Percentiles rank a stretch among this genome's conserved stretches.
phyloP scores from a whole-genome alignment of 2,113 vertebrate species.

The Riparia riparia region DNA sequence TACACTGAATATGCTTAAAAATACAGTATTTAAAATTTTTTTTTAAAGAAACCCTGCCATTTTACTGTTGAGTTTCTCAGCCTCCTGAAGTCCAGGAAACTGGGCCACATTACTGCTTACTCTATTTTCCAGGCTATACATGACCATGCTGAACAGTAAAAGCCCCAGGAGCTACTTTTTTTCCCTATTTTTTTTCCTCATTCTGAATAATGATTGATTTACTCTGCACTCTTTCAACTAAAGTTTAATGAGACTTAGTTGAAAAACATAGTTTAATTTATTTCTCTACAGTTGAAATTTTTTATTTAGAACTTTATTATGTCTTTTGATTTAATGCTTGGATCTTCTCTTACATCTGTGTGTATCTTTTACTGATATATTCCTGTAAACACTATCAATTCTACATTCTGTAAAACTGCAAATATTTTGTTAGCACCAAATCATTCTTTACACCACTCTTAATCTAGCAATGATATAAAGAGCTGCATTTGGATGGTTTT shows the following conservation, averaged over 20 bases:
- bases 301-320: neutral
- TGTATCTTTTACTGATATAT: neutral
- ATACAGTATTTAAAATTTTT: neutral
- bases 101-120: neutral
- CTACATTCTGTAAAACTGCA: neutral
- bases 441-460: neutral
- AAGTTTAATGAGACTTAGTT: neutral
- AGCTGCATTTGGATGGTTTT: neutral
- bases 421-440: neutral
- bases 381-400: neutral
- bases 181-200: neutral
- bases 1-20: neutral
- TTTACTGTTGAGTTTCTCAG: neutral
- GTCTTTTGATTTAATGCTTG: neutral
- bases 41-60: neutral
- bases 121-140: neutral
- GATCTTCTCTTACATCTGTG: neutral
- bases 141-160: neutral
- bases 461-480: neutral
- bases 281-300: neutral
- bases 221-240: neutral
- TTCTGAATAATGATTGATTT: neutral
- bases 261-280: neutral
- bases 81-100: neutral
- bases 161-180: neutral